Evolutionary conservation across 2,888 invertebrate genomes (phyloP).

Genomic region (Diarsia dahlii): DNA sequence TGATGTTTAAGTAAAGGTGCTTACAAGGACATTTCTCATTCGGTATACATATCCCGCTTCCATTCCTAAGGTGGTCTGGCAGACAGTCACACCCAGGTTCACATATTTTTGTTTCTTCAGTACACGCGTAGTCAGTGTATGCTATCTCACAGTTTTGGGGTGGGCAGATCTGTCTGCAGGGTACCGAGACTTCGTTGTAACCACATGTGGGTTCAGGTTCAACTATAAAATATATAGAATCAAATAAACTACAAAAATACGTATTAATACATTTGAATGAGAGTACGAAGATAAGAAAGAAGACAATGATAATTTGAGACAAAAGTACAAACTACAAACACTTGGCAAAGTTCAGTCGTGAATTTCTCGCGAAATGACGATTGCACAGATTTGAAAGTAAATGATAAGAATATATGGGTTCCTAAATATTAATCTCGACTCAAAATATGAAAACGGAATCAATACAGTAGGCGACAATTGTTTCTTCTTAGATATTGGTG

Average conservation of each 20-base stretch:
- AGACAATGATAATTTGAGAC: background rate
- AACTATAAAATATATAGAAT: slow-evolving; percentile 16
- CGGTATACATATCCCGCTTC: slow-evolving; percentile 68
- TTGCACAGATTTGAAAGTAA: too few species aligned
- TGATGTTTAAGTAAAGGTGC: background rate
- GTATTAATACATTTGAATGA: background rate
- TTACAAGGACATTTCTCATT: slow-evolving; percentile 70
- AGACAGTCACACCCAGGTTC: slow-evolving; percentile 74
- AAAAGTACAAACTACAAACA: background rate
- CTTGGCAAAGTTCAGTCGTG: too few species aligned
- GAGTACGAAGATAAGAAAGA: background rate
- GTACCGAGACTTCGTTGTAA: slow-evolving; percentile 68
- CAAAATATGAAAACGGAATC: too few species aligned
- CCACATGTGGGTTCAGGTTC: slow-evolving; percentile 60
- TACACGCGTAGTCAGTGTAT: slow-evolving; percentile 68
- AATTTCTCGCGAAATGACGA: too few species aligned
- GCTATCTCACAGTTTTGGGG: slow-evolving; percentile 73
- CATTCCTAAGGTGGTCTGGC: slow-evolving; percentile 68
- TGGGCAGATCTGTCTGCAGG: slow-evolving; percentile 72
- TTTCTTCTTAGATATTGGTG: too few species aligned
- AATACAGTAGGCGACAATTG: too few species aligned
- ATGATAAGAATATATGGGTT: too few species aligned
- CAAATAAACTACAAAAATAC: background rate
- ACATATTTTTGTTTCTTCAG: slow-evolving; percentile 53
- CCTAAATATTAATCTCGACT: too few species aligned